These are phyloP conservation scores for Macaria liturata DNA, from an alignment of 2,888 invertebrate genomes.

Conservation along the genomic window DNA sequence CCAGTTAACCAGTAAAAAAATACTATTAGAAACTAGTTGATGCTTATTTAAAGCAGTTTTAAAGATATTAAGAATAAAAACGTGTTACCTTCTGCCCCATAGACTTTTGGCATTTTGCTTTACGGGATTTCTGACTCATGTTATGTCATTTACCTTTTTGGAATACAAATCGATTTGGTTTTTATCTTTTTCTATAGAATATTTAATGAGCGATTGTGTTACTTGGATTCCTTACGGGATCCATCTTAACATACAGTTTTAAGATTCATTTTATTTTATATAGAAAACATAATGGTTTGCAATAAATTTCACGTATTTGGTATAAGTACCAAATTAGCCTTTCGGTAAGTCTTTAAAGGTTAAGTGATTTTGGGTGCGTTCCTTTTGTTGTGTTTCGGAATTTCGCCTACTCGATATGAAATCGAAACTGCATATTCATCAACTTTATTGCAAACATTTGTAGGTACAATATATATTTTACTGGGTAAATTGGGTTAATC, in stretches of 20 bases:
- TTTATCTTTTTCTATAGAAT: conserved; percentile 13
- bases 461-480: no score
- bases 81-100: conserved; percentile 30
- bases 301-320: conserved; percentile 19
- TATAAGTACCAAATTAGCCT: conserved; percentile 15
- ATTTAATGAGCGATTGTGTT: conserved; percentile 1
- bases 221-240: conserved; percentile 7
- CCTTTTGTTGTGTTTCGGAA: no score
- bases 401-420: no score
- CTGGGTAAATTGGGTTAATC: no score
- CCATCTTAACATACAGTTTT: conserved; percentile 8
- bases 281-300: conserved; percentile 6
- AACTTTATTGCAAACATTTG: no score
- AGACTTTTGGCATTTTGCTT: conserved; percentile 28
- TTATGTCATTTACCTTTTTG: conserved; percentile 38
- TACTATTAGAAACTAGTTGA: background rate
- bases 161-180: conserved; percentile 18
- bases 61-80: conserved; percentile 1
- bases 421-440: no score
- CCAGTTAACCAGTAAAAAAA: no score
- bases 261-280: background rate
- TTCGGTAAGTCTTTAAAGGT: conserved; percentile 12
- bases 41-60: background rate
- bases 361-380: conserved; percentile 1
- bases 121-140: conserved; percentile 41